A percentile compares a stretch with the other conserved stretches of the same genome.
These are phyloP conservation scores for Rhinella marina DNA, from an alignment of 2,797 vertebrate species.

Conservation along the genomic window DNA sequence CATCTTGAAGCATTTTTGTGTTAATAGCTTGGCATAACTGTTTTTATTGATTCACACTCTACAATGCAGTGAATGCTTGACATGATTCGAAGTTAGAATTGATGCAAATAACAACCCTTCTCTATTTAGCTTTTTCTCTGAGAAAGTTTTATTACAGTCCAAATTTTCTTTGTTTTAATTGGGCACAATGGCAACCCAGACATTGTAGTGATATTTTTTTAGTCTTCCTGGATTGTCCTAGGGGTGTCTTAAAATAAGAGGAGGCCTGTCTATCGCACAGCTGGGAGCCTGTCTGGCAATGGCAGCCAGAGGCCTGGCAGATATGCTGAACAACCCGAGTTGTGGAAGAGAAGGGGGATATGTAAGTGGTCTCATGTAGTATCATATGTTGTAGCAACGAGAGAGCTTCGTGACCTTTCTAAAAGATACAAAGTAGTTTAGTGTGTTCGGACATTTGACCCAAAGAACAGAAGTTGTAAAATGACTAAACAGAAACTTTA, in stretches of 20 bases:
- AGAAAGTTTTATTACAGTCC: neutral
- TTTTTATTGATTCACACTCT: neutral
- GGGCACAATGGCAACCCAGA: neutral
- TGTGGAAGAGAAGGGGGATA: neutral
- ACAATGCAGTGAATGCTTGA: neutral
- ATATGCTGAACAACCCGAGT: neutral
- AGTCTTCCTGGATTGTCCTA: neutral
- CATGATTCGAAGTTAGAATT: neutral
- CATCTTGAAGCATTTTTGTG: neutral
- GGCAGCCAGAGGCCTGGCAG: neutral
- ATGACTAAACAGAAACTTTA: neutral
- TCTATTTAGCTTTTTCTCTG: neutral
- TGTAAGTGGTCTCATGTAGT: neutral
- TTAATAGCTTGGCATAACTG: neutral
- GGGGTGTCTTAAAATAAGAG: neutral
- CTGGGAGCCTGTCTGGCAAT: neutral
- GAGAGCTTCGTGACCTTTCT: neutral
- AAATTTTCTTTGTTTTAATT: neutral
- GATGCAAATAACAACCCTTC: neutral
- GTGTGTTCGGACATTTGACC: neutral
- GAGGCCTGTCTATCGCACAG: neutral
- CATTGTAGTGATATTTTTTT: neutral
- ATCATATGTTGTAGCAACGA: neutral
- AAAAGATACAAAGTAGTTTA: neutral
- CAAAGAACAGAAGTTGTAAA: neutral